Conservation (phyloP, 2,113 vertebrate species). For the cat (Felis catus) region DNA sequence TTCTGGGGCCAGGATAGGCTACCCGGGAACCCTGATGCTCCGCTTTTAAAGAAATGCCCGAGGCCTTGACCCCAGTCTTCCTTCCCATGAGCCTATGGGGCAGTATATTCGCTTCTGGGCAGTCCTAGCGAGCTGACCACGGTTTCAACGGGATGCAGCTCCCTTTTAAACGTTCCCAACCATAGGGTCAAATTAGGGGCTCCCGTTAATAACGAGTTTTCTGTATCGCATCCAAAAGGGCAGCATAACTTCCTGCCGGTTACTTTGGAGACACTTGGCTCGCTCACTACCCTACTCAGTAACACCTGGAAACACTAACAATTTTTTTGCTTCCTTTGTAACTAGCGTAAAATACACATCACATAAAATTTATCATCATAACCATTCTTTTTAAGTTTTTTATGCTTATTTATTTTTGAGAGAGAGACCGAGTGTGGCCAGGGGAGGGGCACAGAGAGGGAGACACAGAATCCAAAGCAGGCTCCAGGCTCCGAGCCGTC, state of each 20-base stretch:
- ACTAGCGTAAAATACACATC: neutral
- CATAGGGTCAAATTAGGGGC: neutral
- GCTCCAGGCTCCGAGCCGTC: too few species aligned
- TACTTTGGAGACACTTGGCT: neutral
- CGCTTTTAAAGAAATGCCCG: neutral
- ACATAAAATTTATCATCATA: too few species aligned
- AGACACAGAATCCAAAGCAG: too few species aligned
- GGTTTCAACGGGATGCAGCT: neutral
- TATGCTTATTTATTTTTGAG: neutral
- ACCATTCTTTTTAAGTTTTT: neutral
- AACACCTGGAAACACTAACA: neutral
- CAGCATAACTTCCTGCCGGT: neutral
- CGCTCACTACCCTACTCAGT: neutral
- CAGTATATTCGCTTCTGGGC: neutral
- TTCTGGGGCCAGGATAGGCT: neutral
- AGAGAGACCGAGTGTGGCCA: too few species aligned
- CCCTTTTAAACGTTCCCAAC: neutral
- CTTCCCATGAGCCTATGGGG: neutral
- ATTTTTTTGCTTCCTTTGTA: neutral
- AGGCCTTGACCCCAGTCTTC: neutral
- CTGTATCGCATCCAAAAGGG: neutral
- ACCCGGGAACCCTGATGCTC: neutral
- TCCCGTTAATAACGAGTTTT: neutral
- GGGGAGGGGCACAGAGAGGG: too few species aligned
- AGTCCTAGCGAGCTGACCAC: neutral